These are phyloP conservation scores for Apis dorsata DNA, from an alignment of 1,140 invertebrate genomes.

Conservation along the genomic window DNA sequence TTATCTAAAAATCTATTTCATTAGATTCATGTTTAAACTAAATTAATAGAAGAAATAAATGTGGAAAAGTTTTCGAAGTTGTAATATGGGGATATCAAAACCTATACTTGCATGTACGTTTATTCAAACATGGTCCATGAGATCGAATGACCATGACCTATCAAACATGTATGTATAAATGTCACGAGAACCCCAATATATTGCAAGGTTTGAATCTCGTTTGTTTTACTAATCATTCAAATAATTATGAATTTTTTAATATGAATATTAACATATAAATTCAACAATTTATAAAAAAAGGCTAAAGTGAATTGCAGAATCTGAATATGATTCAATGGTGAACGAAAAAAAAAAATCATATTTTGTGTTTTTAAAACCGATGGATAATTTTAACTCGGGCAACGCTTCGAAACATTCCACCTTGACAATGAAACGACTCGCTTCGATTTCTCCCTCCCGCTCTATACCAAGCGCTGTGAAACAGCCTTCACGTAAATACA, in stretches of 20 bases:
- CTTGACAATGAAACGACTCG: conserved; percentile 45
- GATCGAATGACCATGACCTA: conserved; percentile 58
- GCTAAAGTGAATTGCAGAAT: not conserved
- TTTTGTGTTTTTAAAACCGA: not conserved
- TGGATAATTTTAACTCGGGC: conserved; percentile 26
- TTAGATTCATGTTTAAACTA: no score
- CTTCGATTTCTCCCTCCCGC: not conserved
- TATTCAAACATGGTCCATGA: conserved; percentile 19
- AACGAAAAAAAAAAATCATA: no score
- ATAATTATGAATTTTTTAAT: not conserved
- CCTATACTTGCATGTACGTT: not conserved
- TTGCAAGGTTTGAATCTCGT: not conserved
- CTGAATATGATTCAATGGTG: not conserved
- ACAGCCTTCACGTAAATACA: not conserved
- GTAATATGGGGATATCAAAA: not conserved
- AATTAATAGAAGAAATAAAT: no score
- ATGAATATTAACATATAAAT: no score
- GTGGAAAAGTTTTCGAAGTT: not conserved
- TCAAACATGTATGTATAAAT: conserved; percentile 52
- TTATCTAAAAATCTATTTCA: no score
- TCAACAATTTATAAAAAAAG: no score
- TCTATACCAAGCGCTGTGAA: not conserved
- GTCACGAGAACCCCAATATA: conserved; percentile 47
- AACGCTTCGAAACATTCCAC: conserved; percentile 20
- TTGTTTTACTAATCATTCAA: not conserved